These are phyloP conservation scores for Eolophus roseicapilla DNA, from an alignment of 2,113 vertebrate species.

Conservation along the genomic window DNA sequence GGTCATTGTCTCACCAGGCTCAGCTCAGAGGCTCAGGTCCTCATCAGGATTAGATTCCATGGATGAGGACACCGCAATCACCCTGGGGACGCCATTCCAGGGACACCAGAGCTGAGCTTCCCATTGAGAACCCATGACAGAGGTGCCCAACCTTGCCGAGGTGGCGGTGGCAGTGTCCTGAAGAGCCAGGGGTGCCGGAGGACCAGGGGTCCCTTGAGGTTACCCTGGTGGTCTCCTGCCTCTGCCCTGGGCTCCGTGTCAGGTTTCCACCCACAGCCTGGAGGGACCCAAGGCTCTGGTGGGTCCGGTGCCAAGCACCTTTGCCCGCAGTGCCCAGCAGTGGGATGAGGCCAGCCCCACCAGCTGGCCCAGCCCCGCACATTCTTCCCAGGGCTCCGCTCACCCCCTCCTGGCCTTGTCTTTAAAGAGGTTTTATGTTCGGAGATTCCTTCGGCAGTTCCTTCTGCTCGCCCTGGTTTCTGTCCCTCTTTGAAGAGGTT, in stretches of 20 bases:
- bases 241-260: not conserved
- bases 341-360: conserved; percentile 20
- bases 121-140: not conserved
- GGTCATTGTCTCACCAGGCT: not conserved
- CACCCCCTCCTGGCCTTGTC: conserved; percentile 53
- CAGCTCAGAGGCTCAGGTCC: not conserved
- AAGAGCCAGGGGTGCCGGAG: not conserved
- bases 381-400: conserved; percentile 57
- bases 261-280: conserved; percentile 48
- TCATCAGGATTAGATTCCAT: not conserved
- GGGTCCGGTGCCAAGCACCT: conserved; percentile 39
- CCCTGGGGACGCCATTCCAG: rapidly evolving
- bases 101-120: not conserved
- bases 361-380: conserved; percentile 59
- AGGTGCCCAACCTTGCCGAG: not conserved
- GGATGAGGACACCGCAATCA: not conserved
- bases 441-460: conserved; percentile 56
- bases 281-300: not conserved
- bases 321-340: not conserved
- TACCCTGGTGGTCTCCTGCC: not conserved
- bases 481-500: conserved; percentile 48
- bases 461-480: conserved; percentile 37
- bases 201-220: not conserved
- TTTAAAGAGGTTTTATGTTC: conserved; percentile 62
- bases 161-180: not conserved